Base-by-base conservation (phyloP, 2,797 vertebrate species). In the Phoebastria nigripes region DNA sequence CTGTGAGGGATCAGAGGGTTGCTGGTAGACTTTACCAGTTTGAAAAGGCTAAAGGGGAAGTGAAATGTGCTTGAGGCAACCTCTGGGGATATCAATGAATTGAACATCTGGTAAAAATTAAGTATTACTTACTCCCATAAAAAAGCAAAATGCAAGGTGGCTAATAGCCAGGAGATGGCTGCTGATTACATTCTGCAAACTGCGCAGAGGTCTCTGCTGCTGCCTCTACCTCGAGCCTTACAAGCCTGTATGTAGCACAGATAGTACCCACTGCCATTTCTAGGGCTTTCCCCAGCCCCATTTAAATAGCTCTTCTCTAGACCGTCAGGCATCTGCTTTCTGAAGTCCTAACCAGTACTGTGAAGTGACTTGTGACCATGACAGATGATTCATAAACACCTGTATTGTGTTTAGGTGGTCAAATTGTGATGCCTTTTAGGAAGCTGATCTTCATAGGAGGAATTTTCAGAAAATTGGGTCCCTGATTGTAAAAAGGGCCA, bases 51-150 rank as follows among this genome's bases (percentile, higher is more conserved):
- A 1, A 76, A 39, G 24, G 85, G 85, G 37, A 86, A n/a, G 35
- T 12, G 52, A 83, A 59, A 59, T 11, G 47, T 87, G 39, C 79
- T 90, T 54, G 71, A 51, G 81, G 78, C 63, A 62, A 37, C 44
- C 88, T 77, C 59, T 54, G 74, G 84, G 88, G 78, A 54, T 71
- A 37, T n/a, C 2, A 22, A 29, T 85, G 86, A 70, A 85, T 65
- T 65, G 90, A 93, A 82, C 94, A 93, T 74, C 85, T 96, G 96
- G 74, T 85, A 58, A 84, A 87, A 95, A 94, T 95, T 71, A 89
- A 80, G 21, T 63, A 65, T 93, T 94, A 41, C 42, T 96, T 90
- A 74, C 44, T 90, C 71, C 42, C 74, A 17, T 87, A 73, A 84
- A 88, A 80, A 33, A 18, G 25, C 65, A 51, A 80, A 92, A 93